Percentiles rank a stretch among this genome's conserved stretches.
phyloP scores from a whole-genome alignment of 1,140 invertebrate species.

The Hypsibius dujardini region DNA sequence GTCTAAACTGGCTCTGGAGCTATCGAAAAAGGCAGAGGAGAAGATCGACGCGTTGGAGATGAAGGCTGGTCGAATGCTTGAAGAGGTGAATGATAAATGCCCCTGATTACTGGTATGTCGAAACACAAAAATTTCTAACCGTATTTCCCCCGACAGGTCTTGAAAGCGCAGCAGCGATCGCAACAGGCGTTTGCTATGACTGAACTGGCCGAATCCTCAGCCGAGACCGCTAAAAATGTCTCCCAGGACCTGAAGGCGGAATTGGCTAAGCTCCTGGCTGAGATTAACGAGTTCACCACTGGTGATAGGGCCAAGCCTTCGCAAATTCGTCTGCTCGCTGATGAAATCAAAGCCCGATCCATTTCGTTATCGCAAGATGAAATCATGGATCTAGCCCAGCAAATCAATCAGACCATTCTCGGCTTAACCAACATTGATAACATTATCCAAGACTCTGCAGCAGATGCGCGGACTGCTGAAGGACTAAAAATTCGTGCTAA shows the following conservation, averaged over 20 bases:
- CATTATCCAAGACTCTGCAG: conserved; percentile 64
- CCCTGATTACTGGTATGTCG: background rate
- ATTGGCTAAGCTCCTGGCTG: conserved; percentile 42
- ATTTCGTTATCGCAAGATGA: conserved; percentile 61
- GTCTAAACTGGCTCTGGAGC: conserved; percentile 60
- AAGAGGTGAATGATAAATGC: conserved; percentile 27
- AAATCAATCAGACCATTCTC: conserved; percentile 66
- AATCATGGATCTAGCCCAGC: conserved; percentile 57
- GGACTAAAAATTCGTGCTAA: conserved; percentile 56
- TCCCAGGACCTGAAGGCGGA: conserved; percentile 39
- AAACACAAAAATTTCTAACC: background rate
- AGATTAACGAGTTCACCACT: conserved; percentile 54
- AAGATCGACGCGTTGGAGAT: conserved; percentile 60
- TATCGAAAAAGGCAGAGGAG: conserved; percentile 61
- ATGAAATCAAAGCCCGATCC: conserved; percentile 39
- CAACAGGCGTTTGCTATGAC: conserved; percentile 40
- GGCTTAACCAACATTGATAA: conserved; percentile 70
- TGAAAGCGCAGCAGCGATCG: conserved; percentile 40
- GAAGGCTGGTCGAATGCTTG: conserved; percentile 47
- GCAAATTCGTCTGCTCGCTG: conserved; percentile 56
- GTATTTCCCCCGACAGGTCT: conserved; percentile 33
- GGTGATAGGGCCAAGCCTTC: conserved; percentile 55
- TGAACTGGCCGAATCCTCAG: conserved; percentile 41
- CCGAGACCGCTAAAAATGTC: conserved; percentile 38
- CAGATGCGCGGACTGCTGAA: conserved; percentile 53